Evolutionary conservation across 2,888 invertebrate species (phyloP), one percentile per base, ranked within the genome.

Genomic region (Tridacna crocea): DNA sequence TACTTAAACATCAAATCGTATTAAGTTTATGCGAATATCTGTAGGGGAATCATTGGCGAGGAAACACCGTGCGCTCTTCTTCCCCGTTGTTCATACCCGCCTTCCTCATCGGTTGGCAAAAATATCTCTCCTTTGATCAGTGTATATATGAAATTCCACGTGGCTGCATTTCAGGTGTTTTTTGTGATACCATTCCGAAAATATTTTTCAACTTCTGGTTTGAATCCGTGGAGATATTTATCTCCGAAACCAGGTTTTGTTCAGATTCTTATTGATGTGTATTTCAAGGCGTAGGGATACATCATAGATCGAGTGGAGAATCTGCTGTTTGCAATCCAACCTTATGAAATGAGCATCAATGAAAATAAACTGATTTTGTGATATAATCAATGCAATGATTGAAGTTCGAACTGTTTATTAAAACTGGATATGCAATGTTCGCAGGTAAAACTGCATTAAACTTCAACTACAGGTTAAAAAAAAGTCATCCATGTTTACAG

Each of bases 11-110:
- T 70, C 70, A 70, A 47, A 36, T 79, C 58, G 46, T 79, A 74
- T 79, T 79, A 74, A 79, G 60, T 79, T 79, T 75, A 79, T 79
- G 79, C 47, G 79, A 79, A 72, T 75, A 60, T 55, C 68, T 79
- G 68, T 79, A 51, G 74, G 36, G 60, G 74, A 68, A 58, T 26
- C 27, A 68, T 68, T 58, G 68, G 73, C 55, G 61, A 61, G 48
- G 72, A 61, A 63, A 63, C 26, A 24, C 36, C 61, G 72, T n/a
- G 26, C 60, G n/a, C 61, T 55, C 46, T 72, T 63, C 60, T 60
- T 68, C 63, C 75, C 75, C 36, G 75, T 26, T 26, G 72, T 70
- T 70, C 15, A 24, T 61, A 66, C 48, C 79, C 79, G 79, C 79
- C 79, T 75, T 79, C 68, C 70, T 51, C 75, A 68, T n/a, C n/a